Evolutionary conservation across 2,797 vertebrate species (phyloP).

Genomic region (Botia almorhae): DNA sequence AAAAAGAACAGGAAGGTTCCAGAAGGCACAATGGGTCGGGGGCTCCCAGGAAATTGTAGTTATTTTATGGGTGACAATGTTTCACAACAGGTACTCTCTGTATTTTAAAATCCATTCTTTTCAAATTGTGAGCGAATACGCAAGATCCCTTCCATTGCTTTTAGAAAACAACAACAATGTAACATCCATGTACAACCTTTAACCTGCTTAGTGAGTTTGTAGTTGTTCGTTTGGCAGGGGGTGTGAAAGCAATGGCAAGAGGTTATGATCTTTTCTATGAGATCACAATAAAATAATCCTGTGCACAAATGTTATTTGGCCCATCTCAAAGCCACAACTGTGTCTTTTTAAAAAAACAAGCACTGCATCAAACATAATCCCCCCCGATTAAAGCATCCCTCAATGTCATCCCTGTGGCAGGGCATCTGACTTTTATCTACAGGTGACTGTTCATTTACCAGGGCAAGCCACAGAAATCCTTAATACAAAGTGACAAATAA

Average conservation of each 20-base stretch:
- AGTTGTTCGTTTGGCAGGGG: background rate
- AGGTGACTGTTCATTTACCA: background rate
- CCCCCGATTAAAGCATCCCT: background rate
- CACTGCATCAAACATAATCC: conserved; percentile 36
- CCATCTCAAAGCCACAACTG: conserved; percentile 10
- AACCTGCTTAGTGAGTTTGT: background rate
- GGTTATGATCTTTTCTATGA: background rate
- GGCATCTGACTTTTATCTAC: background rate
- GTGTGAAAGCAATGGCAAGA: background rate
- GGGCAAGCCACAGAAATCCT: background rate
- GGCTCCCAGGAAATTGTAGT: background rate
- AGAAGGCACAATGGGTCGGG: background rate
- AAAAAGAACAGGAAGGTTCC: conserved; percentile 5
- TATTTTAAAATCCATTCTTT: conserved; percentile 7
- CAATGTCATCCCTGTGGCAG: background rate
- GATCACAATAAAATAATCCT: background rate
- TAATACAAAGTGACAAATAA: conserved; percentile 2
- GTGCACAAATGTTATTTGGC: conserved; percentile 27
- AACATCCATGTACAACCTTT: background rate
- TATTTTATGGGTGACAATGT: background rate
- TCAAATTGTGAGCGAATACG: conserved; percentile 16
- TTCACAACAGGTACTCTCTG: conserved; percentile 20
- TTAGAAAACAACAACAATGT: background rate
- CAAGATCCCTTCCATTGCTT: background rate
- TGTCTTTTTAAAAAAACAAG: background rate